A percentile compares a stretch with the other conserved stretches of the same genome.
phyloP scores from a whole-genome alignment of 2,797 vertebrate genomes.

The Thaleichthys pacificus region DNA sequence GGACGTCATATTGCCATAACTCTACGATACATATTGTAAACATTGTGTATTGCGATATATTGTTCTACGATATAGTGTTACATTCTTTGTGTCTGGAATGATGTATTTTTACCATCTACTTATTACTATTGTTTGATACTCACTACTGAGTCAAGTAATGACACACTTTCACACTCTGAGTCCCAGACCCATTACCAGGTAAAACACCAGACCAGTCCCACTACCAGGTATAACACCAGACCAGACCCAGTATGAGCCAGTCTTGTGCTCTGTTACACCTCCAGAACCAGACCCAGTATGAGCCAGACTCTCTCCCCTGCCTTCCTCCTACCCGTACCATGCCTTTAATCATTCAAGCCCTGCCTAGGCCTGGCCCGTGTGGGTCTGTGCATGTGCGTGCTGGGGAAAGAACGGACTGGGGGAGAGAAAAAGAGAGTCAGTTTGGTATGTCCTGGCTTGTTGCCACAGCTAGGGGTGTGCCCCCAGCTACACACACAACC shows the following conservation, averaged over 20 bases:
- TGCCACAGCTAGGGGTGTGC: slow-evolving; percentile 6
- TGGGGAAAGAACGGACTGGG: background rate
- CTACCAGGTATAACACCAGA: background rate
- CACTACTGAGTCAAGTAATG: no score
- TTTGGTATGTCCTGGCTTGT: background rate
- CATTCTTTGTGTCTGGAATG: no score
- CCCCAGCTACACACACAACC: background rate
- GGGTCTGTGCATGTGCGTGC: background rate
- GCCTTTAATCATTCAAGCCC: slow-evolving; percentile 7
- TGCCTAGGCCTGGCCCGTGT: slow-evolving; percentile 6
- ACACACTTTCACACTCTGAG: no score
- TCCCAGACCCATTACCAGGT: no score
- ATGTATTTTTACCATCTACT: no score
- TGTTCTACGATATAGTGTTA: no score
- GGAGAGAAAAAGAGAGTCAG: background rate
- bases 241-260: background rate
- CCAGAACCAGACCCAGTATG: background rate
- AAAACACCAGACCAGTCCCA: background rate
- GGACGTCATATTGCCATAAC: no score
- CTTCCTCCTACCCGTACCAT: background rate
- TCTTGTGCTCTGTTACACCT: no score
- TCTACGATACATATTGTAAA: no score
- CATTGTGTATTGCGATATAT: no score
- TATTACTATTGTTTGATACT: no score
- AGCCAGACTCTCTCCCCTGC: background rate